Evolutionary conservation across 2,113 vertebrate species (phyloP), one percentile per base, ranked within the genome.

Genomic region (Dicerorhinus sumatrensis): DNA sequence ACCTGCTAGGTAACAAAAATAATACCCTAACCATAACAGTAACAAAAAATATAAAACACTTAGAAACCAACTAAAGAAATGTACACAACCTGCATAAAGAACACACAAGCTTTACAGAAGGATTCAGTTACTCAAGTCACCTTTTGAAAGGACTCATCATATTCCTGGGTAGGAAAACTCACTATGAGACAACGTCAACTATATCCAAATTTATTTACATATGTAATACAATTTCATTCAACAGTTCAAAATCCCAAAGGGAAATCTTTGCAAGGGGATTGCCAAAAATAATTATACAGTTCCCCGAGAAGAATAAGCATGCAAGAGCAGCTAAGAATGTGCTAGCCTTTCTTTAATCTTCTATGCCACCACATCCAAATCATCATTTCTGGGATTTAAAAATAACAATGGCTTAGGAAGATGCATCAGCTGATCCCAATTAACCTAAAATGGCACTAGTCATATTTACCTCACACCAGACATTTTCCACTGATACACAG

Each of bases 201-300:
- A 81, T 54, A 89, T 5, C 8, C 89, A 76, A 72, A 95, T 75
- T 75, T 76, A 83, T 62, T 81, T 80, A 91, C 5, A 60, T 62
- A 79, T 46, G 51, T 88, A 94, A 92, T 33, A 60, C 36, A 85
- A 81, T 81, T 85, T 92, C 60, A 96, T 46, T 92, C 62, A 95
- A 94, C 11, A 94, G 33, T 33, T 89, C 33, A 60, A 95, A 95
- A 86, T 51, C 8, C n/a, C 39, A 81, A 91, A 97, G 23, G 4
- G 33, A 79, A 83, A 39, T 62, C 33, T 83, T 69, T 65, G 8
- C 67, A 95, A 76, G 63, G 31, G n/a, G 12, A 70, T 6, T 94
- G 29, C 18, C 51, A 96, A 97, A 92, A 94, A 83, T 65, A 97
- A 83, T 21, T 75, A 42, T 75, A 11, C 62, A 94, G n/a, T 58